A percentile compares a stretch with the other conserved stretches of the same genome.
Conservation (phyloP, 2,888 invertebrate genomes). For the Cataglyphis cursor region DNA sequence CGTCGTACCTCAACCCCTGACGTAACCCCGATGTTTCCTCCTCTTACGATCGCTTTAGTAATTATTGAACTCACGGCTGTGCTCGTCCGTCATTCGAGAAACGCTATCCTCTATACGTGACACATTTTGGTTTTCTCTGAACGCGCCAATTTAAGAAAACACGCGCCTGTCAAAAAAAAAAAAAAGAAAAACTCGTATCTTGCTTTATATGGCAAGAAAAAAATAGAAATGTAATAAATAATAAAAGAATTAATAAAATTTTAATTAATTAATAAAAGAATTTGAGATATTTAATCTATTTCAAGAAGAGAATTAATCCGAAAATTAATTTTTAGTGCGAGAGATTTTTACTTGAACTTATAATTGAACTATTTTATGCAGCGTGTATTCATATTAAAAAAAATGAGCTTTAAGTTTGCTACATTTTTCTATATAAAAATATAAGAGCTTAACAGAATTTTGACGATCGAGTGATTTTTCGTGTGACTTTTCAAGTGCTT, state of each 20-base stretch:
- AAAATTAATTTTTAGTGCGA: neutral
- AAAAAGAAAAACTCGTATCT: neutral
- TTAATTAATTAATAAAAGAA: neutral
- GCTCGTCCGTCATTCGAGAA: slow-evolving; percentile 69
- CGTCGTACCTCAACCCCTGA: slow-evolving; percentile 75
- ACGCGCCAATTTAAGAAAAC: slow-evolving; percentile 50
- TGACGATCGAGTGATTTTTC: slow-evolving; percentile 74
- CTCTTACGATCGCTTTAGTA: slow-evolving; percentile 65
- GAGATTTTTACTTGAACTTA: neutral
- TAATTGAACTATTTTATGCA: neutral
- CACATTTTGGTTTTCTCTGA: slow-evolving; percentile 68
- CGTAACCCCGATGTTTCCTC: slow-evolving; percentile 66
- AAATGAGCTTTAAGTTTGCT: neutral
- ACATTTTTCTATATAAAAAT: neutral
- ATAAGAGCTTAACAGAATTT: slow-evolving; percentile 40
- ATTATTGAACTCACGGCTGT: slow-evolving; percentile 75
- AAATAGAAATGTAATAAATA: neutral
- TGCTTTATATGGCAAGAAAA: neutral
- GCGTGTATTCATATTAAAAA: neutral
- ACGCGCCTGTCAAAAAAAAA: neutral
- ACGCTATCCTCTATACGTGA: slow-evolving; percentile 68
- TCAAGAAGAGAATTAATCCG: neutral
- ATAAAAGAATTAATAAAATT: no score
- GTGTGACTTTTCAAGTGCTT: slow-evolving; percentile 78
- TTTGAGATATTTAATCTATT: neutral